Evolutionary conservation across 2,888 invertebrate genomes (phyloP).

Genomic region (Choristoneura rosaceana): DNA sequence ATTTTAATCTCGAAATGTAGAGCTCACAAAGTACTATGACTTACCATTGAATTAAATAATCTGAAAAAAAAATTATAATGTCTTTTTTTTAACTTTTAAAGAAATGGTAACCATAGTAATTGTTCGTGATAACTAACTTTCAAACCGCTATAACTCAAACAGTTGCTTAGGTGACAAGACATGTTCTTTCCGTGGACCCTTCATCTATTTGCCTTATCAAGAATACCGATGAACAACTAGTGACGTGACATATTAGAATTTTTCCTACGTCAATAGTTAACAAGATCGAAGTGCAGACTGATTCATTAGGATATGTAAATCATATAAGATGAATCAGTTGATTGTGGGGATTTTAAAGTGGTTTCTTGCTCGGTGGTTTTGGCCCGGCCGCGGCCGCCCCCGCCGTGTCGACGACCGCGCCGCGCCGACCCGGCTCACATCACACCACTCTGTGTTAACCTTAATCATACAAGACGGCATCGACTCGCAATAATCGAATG

Average conservation of each 20-base stretch:
- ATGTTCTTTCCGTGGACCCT: no score
- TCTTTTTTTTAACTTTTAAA: no score
- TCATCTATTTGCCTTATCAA: background rate
- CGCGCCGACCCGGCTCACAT: constrained; percentile 47
- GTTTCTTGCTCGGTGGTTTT: constrained; percentile 52
- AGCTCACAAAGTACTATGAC: no score
- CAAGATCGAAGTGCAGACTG: constrained; percentile 31
- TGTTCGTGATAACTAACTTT: no score
- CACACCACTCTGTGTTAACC: constrained; percentile 44
- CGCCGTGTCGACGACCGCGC: constrained; percentile 63
- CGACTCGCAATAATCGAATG: constrained; percentile 16
- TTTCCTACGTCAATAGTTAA: constrained; percentile 14
- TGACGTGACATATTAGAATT: background rate
- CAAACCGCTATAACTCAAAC: no score
- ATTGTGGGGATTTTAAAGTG: constrained; percentile 42
- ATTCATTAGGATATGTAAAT: constrained; percentile 41
- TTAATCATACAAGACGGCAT: constrained; percentile 12
- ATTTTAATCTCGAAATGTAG: no score
- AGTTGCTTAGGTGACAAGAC: no score
- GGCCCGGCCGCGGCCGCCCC: constrained; percentile 44
- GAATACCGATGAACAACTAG: background rate
- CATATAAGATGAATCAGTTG: constrained; percentile 35
- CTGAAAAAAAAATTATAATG: no score
- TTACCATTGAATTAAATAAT: no score
- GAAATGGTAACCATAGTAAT: no score